phyloP scores from a whole-genome alignment of 2,113 vertebrate genomes.

The Solea solea region DNA sequence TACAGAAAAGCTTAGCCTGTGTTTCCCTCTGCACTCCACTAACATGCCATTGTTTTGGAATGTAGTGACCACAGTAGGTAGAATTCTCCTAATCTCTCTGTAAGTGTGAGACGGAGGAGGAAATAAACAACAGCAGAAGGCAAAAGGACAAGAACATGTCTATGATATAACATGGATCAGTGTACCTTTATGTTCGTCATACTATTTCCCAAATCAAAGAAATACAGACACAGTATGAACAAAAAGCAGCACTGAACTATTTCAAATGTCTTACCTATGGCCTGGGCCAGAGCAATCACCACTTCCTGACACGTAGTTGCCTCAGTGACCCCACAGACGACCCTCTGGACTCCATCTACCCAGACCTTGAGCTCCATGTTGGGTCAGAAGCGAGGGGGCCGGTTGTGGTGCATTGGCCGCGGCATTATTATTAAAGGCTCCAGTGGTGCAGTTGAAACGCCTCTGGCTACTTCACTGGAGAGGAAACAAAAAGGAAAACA shows the following conservation, averaged over 20 bases:
- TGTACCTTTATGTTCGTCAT: background rate
- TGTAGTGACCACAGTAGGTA: background rate
- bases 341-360: slow-evolving; percentile 98
- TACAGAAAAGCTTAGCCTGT: no score
- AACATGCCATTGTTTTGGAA: background rate
- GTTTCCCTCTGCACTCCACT: no score
- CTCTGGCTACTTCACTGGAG: slow-evolving; percentile 54
- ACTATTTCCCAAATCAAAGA: background rate
- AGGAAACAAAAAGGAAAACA: slow-evolving; percentile 57
- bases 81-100: no score
- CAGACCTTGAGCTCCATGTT: slow-evolving; percentile 99
- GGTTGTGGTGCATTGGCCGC: slow-evolving; percentile 48
- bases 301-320: slow-evolving; percentile 98
- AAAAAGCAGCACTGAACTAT: background rate
- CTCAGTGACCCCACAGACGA: slow-evolving; percentile 97
- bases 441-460: slow-evolving; percentile 45
- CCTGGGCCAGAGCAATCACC: slow-evolving; percentile 98
- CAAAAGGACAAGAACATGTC: no score
- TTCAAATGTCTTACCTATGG: slow-evolving; percentile 86
- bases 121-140: no score
- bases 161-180: no score
- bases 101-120: background rate
- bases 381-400: slow-evolving; percentile 68
- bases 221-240: no score
- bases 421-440: slow-evolving; percentile 76